phyloP scores from a whole-genome alignment of 2,888 invertebrate species.

The Cynaeus angustus region DNA sequence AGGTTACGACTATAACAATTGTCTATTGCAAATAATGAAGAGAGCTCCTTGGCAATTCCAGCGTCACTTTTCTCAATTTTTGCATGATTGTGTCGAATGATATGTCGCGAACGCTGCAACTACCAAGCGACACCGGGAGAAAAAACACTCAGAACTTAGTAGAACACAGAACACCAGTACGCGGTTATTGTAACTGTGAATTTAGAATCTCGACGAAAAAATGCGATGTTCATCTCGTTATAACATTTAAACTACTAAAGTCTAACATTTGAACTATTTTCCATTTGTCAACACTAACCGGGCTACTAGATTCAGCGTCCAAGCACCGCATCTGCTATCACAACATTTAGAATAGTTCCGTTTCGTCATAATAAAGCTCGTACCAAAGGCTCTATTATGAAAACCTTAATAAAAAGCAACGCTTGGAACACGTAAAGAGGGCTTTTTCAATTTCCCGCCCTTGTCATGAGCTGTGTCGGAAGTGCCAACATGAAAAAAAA shows the following conservation, averaged over 20 bases:
- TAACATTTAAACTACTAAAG: constrained; percentile 55
- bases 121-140: constrained; percentile 38
- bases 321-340: constrained; percentile 60
- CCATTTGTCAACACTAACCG: constrained; percentile 13
- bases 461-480: constrained; percentile 13
- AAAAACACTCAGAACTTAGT: constrained; percentile 34
- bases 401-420: constrained; percentile 44
- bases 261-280: constrained; percentile 44
- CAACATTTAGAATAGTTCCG: constrained; percentile 64
- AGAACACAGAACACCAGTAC: constrained; percentile 58
- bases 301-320: constrained; percentile 53
- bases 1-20: constrained; percentile 58
- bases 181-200: constrained; percentile 52
- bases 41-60: constrained; percentile 36
- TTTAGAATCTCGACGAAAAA: constrained; percentile 53
- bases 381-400: constrained; percentile 45
- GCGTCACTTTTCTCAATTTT: constrained; percentile 4
- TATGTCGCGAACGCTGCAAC: constrained; percentile 53
- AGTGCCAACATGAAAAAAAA: constrained; percentile 16
- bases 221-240: constrained; percentile 55
- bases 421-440: constrained; percentile 48
- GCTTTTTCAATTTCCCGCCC: not conserved
- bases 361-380: constrained; percentile 43
- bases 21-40: constrained; percentile 53
- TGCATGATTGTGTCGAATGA: constrained; percentile 41